A percentile compares a stretch with the other conserved stretches of the same genome.
These are phyloP conservation scores for Cyanistes caeruleus DNA, from an alignment of 2,113 vertebrate species.

Conservation along the genomic window DNA sequence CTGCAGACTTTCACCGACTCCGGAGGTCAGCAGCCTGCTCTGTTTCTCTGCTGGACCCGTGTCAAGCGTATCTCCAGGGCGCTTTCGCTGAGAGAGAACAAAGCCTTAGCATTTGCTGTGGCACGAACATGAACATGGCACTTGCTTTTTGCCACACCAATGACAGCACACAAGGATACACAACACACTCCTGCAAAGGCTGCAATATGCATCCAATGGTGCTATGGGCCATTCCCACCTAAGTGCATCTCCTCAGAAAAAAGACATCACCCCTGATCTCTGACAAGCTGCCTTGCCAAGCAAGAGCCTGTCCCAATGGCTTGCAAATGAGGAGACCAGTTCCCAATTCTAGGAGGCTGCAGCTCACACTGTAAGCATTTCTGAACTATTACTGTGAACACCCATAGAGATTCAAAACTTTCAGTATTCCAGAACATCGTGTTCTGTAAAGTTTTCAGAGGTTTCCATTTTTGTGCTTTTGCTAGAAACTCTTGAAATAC, in stretches of 20 bases:
- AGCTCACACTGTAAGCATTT: not conserved
- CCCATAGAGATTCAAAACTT: not conserved
- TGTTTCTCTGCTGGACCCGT: slow-evolving; percentile 26
- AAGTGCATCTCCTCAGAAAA: not conserved
- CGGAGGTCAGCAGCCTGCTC: too few species aligned
- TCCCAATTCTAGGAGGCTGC: not conserved
- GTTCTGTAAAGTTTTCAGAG: not conserved
- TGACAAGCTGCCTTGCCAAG: too few species aligned
- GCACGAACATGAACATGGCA: accelerated
- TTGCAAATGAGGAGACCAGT: not conserved
- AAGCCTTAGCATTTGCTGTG: not conserved
- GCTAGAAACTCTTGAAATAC: too few species aligned
- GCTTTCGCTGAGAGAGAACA: slow-evolving; percentile 40
- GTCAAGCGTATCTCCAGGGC: slow-evolving; percentile 19
- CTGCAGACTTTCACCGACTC: too few species aligned
- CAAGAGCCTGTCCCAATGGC: not conserved
- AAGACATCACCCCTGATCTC: not conserved
- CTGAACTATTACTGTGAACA: not conserved
- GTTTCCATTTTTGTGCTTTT: not conserved
- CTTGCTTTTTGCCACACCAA: not conserved
- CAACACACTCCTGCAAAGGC: not conserved
- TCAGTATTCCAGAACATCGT: not conserved
- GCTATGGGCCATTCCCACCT: not conserved
- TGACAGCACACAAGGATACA: not conserved
- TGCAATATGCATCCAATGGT: accelerated